phyloP scores from a whole-genome alignment of 2,888 invertebrate species.

The Mycalesis mineus region DNA sequence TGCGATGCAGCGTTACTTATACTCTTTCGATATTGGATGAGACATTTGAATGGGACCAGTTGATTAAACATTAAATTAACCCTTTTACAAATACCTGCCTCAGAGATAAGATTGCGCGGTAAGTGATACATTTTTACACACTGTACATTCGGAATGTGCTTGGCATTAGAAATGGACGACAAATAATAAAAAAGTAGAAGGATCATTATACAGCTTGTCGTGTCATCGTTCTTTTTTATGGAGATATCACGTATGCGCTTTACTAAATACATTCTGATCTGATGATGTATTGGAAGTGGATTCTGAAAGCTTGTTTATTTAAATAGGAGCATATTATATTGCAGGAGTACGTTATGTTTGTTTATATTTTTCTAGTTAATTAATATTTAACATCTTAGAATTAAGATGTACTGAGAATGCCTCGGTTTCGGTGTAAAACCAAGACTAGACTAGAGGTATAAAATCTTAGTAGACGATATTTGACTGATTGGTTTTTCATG shows the following conservation, averaged over 20 bases:
- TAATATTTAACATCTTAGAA: no score
- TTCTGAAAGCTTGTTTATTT: no score
- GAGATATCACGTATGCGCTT: no score
- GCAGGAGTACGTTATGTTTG: background rate
- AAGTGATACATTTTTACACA: conserved; percentile 9
- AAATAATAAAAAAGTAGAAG: background rate
- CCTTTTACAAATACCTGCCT: conserved; percentile 15
- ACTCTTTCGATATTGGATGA: conserved; percentile 17
- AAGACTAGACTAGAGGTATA: no score
- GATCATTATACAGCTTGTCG: background rate
- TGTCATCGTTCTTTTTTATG: background rate
- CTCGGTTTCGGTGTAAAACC: no score
- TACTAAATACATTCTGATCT: no score
- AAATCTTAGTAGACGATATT: no score
- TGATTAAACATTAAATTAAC: conserved; percentile 24
- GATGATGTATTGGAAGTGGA: no score
- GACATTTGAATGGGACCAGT: conserved; percentile 19
- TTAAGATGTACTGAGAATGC: no score
- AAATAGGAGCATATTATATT: no score
- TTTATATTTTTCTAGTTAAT: no score
- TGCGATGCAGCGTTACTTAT: conserved; percentile 13
- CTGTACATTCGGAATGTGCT: background rate
- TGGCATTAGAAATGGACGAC: background rate
- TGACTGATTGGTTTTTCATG: no score
- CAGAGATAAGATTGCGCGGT: conserved; percentile 10